A percentile compares a stretch with the other conserved stretches of the same genome.
These are phyloP conservation scores for Nowickia ferox DNA, from an alignment of 2,888 invertebrate species.

Conservation along the genomic window DNA sequence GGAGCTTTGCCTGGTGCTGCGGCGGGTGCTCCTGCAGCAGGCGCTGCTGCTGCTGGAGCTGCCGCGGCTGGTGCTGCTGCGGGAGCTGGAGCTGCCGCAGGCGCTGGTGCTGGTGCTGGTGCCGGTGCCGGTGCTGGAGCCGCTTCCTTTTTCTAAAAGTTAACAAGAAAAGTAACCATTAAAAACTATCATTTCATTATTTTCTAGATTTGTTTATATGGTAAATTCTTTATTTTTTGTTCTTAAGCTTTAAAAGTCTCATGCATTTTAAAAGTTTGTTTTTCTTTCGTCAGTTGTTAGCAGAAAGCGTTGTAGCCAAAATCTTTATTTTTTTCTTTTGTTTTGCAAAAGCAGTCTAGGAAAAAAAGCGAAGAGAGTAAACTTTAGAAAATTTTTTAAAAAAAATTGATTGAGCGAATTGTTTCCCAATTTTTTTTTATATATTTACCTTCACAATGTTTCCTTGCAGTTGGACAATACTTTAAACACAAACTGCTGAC, in stretches of 20 bases:
- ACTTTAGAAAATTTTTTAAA: slow-evolving; percentile 35
- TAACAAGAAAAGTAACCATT: slow-evolving; percentile 25
- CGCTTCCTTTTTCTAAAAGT: slow-evolving; percentile 80
- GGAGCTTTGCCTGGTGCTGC: slow-evolving; percentile 66
- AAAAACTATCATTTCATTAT: background rate
- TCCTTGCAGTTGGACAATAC: slow-evolving; percentile 57
- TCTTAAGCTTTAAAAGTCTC: slow-evolving; percentile 53
- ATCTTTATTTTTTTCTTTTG: slow-evolving; percentile 9
- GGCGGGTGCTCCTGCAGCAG: slow-evolving; percentile 69
- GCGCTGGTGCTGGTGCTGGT: slow-evolving; percentile 73
- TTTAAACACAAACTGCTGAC: slow-evolving; percentile 42
- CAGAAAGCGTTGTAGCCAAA: slow-evolving; percentile 25
- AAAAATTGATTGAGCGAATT: background rate
- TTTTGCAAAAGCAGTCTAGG: slow-evolving; percentile 24
- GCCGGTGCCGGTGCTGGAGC: slow-evolving; percentile 73
- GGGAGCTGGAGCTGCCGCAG: slow-evolving; percentile 72
- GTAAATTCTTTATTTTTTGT: slow-evolving; percentile 6
- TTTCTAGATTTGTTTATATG: background rate
- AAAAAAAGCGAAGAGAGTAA: slow-evolving; percentile 43
- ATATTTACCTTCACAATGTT: slow-evolving; percentile 74
- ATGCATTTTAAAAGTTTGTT: slow-evolving; percentile 13
- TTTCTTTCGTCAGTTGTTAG: slow-evolving; percentile 16
- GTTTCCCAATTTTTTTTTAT: background rate
- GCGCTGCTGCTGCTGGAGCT: slow-evolving; percentile 71
- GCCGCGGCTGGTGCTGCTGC: slow-evolving; percentile 72